Evolutionary conservation across 2,797 vertebrate genomes (phyloP).

Genomic region (Phrynocephalus guinanensis): DNA sequence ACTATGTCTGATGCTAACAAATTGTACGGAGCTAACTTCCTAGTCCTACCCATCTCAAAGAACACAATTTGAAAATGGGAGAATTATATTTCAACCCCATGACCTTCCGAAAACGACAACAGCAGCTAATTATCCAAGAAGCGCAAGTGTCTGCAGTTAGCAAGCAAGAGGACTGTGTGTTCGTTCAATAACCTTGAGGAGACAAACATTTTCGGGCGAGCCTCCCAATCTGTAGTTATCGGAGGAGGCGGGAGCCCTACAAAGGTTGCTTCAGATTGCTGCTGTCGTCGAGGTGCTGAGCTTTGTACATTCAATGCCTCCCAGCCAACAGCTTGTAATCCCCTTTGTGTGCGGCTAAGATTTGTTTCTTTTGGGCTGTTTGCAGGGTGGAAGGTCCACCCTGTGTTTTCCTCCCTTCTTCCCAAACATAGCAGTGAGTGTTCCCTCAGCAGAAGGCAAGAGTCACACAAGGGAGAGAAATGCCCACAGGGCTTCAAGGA

Average conservation of each 20-base stretch:
- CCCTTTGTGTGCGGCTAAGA: constrained; percentile 69
- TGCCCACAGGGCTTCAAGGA: constrained; percentile 25
- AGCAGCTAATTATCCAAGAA: constrained; percentile 80
- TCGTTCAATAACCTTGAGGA: constrained; percentile 77
- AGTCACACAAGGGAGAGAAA: not conserved
- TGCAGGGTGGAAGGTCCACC: constrained; percentile 29
- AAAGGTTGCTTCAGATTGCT: constrained; percentile 71
- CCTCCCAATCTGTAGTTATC: constrained; percentile 69
- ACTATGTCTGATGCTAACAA: constrained; percentile 66
- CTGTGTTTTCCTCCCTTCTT: not conserved
- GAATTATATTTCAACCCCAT: constrained; percentile 75
- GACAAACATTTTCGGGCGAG: constrained; percentile 58
- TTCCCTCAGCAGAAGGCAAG: not conserved
- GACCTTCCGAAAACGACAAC: constrained; percentile 76
- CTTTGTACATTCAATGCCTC: constrained; percentile 71
- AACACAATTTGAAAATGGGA: constrained; percentile 62
- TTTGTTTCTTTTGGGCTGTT: constrained; percentile 68
- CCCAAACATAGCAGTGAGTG: not conserved
- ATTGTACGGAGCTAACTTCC: constrained; percentile 68
- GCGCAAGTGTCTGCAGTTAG: constrained; percentile 69
- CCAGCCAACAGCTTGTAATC: constrained; percentile 75
- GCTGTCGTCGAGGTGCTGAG: constrained; percentile 72
- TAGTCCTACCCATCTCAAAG: constrained; percentile 55
- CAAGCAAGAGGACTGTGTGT: constrained; percentile 71
- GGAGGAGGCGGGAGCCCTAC: constrained; percentile 40